Percentiles rank a stretch among this genome's conserved stretches.
Evolutionary conservation across 2,797 vertebrate species (phyloP).

Genomic region (Eupleurogrammus muticus): DNA sequence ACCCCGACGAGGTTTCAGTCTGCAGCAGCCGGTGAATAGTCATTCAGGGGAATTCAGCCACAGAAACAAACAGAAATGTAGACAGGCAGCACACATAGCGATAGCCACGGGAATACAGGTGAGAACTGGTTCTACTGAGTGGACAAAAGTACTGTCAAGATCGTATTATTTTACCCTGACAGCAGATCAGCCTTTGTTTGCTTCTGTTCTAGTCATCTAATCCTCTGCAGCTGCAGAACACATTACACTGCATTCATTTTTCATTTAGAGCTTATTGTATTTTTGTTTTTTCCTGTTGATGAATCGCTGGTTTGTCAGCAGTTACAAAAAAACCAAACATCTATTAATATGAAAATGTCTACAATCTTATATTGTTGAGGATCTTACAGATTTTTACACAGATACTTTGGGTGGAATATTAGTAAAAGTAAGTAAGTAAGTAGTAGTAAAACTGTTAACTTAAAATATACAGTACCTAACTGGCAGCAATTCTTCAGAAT

Average conservation of each 20-base stretch:
- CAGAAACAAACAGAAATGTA: slow-evolving; percentile 22
- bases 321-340: background rate
- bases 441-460: no score
- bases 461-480: no score
- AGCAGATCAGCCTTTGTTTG: background rate
- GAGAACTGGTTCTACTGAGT: background rate
- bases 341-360: slow-evolving; percentile 5
- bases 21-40: slow-evolving; percentile 44
- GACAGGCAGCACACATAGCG: background rate
- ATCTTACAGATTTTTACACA: no score
- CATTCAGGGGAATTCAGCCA: slow-evolving; percentile 33
- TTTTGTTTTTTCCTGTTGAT: slow-evolving; percentile 21
- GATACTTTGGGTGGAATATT: no score
- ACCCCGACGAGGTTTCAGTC: slow-evolving; percentile 30
- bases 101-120: slow-evolving; percentile 14
- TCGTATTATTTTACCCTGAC: background rate
- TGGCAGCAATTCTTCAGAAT: no score
- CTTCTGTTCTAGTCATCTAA: background rate
- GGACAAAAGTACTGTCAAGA: background rate
- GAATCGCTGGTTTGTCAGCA: slow-evolving; percentile 13
- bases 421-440: no score
- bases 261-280: background rate
- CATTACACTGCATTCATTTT: background rate
- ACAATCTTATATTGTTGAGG: background rate
- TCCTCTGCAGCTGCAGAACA: slow-evolving; percentile 6